Evolutionary conservation across 2,888 invertebrate species (phyloP), one percentile per base, ranked within the genome.

Genomic region (Drosophila fulvimacula): DNA sequence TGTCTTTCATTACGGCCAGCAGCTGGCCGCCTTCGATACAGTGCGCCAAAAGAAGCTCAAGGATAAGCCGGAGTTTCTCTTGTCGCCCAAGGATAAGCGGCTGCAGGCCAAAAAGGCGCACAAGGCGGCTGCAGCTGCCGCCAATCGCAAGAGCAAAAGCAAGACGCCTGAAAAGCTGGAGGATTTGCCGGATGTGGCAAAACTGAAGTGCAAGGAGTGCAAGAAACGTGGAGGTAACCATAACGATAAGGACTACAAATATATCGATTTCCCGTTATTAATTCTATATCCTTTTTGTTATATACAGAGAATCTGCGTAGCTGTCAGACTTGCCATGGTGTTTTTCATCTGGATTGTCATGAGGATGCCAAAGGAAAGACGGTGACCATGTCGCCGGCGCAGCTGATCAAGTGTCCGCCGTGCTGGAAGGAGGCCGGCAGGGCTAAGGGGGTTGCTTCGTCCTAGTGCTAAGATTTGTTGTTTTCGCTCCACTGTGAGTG

Each of bases 1-100:
- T n/a, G 92, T 91, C 68, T 93, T 89, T 66, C 92, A 92, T 64
- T 93, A 93, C 75, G 92, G 92, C 15, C 90, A 89, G 36, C 86
- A 85, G 56, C 9, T 82, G 51, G 51, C 68, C 15, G 69, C 67
- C 51, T 60, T 92, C 70, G 92, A 91, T 53, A 58, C 68, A 30
- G 89, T 89, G 52, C 81, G 86, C 53, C 74, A 80, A 32, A 91
- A 90, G 64, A 91, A 91, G 57, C 85, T 82, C 13, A 91, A 91
- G 66, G 86, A 89, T 17, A 85, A 81, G 34, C 76, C 79, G 10
- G 82, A 84, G 52, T 90, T 91, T 58, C 79, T 92, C 3, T 64
- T 92, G 13, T 92, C 92, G 36, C 92, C 92, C 27, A 90, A 91
- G 60, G 89, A 88, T 0, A 91, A 89, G 64, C 90, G 90, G 0